Percentiles rank a stretch among this genome's conserved stretches.
Conservation (phyloP, 2,888 invertebrate species). For the Heliothis peltigera region DNA sequence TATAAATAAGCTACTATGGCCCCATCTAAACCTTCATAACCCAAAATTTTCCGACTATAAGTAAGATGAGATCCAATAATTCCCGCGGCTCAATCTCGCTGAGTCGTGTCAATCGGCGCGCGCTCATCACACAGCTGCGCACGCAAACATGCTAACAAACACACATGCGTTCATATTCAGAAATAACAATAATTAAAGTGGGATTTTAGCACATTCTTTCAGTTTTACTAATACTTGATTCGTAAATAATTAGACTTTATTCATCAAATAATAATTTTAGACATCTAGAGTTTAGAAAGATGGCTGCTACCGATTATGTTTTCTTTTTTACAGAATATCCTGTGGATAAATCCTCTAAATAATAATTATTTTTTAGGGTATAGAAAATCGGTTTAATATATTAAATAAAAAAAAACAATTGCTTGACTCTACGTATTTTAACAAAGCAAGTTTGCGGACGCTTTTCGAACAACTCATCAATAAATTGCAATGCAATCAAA, state of each 20-base stretch:
- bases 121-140: conserved; percentile 56
- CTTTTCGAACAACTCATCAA: too few species aligned
- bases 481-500: too few species aligned
- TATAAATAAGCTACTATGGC: too few species aligned
- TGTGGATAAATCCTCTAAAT: too few species aligned
- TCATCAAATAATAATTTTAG: neutral
- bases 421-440: too few species aligned
- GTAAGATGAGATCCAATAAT: conserved; percentile 62
- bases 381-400: too few species aligned
- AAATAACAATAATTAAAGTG: conserved; percentile 35
- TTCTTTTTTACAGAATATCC: too few species aligned
- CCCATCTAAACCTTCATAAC: conserved; percentile 26
- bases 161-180: neutral
- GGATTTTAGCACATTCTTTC: conserved; percentile 8
- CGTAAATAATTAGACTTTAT: neutral
- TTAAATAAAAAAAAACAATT: too few species aligned
- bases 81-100: conserved; percentile 69
- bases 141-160: conserved; percentile 16
- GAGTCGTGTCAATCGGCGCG: conserved; percentile 75
- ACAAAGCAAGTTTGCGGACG: too few species aligned
- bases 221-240: neutral
- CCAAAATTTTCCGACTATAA: conserved; percentile 30
- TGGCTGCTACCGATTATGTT: too few species aligned
- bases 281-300: too few species aligned
- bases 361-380: too few species aligned